phyloP scores from a whole-genome alignment of 1,140 invertebrate genomes.

The Drosophila sechellia region DNA sequence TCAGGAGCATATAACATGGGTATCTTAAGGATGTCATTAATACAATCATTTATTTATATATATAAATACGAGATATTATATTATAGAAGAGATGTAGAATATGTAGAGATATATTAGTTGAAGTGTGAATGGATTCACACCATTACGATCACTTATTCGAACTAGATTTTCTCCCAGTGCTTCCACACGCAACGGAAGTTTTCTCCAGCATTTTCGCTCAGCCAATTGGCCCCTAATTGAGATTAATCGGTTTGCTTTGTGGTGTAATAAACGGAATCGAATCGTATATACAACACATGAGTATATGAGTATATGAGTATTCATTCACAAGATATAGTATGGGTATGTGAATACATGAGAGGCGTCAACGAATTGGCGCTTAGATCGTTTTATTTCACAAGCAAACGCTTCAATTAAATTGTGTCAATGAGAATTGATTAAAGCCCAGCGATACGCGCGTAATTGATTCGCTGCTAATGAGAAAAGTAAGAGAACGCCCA shows the following conservation, averaged over 20 bases:
- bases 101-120: no score
- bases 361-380: conserved; percentile 38
- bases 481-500: conserved; percentile 7
- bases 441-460: conserved; percentile 56
- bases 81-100: no score
- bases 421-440: conserved; percentile 80
- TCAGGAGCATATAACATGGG: no score
- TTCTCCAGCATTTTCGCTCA: conserved; percentile 42
- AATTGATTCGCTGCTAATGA: conserved; percentile 65
- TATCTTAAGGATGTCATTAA: no score
- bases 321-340: neutral
- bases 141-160: no score
- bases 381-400: conserved; percentile 45
- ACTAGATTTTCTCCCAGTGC: conserved; percentile 4
- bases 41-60: no score
- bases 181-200: conserved; percentile 31
- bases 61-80: no score
- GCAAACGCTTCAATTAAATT: conserved; percentile 67
- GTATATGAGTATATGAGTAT: neutral
- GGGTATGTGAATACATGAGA: neutral
- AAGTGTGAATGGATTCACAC: no score
- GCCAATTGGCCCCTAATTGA: conserved; percentile 74
- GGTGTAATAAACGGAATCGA: conserved; percentile 52
- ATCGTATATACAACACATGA: conserved; percentile 53
- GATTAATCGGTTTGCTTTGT: conserved; percentile 60